phyloP scores from a whole-genome alignment of 2,113 vertebrate species.

The Ploceus nigricollis region DNA sequence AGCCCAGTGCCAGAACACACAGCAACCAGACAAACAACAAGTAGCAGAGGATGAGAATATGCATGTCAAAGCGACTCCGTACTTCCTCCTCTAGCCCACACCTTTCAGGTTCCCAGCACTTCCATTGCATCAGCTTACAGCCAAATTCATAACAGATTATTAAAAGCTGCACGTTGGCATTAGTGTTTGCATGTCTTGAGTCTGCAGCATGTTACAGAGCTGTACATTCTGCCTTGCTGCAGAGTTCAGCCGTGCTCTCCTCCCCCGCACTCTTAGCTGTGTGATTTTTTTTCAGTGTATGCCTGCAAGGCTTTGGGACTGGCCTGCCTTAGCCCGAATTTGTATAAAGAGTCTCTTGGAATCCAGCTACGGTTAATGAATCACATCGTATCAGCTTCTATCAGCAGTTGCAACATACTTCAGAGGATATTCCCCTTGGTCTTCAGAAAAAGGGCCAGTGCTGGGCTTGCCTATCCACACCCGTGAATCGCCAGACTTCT shows the following conservation, averaged over 20 bases:
- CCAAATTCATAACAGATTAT: not conserved
- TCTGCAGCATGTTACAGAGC: not conserved
- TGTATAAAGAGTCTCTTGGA: conserved; percentile 24
- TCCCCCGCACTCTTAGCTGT: not conserved
- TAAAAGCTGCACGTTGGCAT: not conserved
- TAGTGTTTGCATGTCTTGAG: not conserved
- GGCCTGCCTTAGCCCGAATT: not conserved
- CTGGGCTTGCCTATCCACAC: not conserved
- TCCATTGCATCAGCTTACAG: not conserved
- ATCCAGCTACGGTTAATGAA: conserved; percentile 17
- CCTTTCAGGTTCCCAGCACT: conserved; percentile 34
- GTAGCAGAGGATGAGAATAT: conserved; percentile 20
- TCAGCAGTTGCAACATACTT: conserved; percentile 28
- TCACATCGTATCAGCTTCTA: conserved; percentile 38
- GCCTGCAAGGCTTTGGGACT: conserved; percentile 35
- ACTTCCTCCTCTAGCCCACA: conserved; percentile 41
- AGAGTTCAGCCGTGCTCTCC: not conserved
- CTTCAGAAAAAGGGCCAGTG: not conserved
- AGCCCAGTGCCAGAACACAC: conserved; percentile 37
- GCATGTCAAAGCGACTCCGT: not conserved
- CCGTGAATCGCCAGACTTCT: not conserved
- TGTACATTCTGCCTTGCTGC: not conserved
- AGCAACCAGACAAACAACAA: conserved; percentile 18
- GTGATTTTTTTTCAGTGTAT: not conserved
- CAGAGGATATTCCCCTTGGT: not conserved